These are phyloP conservation scores for Crenichthys baileyi DNA, from an alignment of 2,797 vertebrate species.

Conservation along the genomic window DNA sequence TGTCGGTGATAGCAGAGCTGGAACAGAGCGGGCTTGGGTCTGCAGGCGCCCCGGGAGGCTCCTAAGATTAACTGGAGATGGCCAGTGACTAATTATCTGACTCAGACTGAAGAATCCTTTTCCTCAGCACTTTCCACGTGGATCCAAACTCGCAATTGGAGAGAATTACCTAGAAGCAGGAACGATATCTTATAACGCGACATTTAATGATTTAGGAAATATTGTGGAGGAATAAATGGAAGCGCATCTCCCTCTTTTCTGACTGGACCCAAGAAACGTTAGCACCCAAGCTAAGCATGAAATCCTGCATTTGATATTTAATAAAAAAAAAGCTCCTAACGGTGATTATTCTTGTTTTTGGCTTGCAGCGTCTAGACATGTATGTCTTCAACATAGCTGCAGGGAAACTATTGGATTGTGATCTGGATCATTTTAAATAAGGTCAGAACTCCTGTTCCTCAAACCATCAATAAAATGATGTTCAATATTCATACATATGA, in stretches of 20 bases:
- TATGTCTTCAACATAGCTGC: no score
- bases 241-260: neutral
- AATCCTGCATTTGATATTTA: constrained; percentile 2
- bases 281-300: neutral
- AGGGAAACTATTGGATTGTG: neutral
- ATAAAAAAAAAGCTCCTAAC: neutral
- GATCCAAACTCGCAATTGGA: neutral
- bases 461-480: neutral
- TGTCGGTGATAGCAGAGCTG: constrained; percentile 90
- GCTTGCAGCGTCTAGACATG: neutral
- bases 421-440: neutral
- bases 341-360: neutral
- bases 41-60: neutral
- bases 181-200: neutral
- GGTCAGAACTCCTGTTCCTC: neutral
- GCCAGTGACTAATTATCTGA: neutral
- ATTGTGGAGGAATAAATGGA: constrained; percentile 2
- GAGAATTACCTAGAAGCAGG: neutral
- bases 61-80: neutral
- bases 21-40: constrained; percentile 87
- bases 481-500: no score
- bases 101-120: neutral
- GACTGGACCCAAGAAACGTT: constrained; percentile 3
- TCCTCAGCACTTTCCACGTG: neutral
- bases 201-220: neutral